phyloP scores from a whole-genome alignment of 2,797 vertebrate genomes.

The Simalia tracyae region DNA sequence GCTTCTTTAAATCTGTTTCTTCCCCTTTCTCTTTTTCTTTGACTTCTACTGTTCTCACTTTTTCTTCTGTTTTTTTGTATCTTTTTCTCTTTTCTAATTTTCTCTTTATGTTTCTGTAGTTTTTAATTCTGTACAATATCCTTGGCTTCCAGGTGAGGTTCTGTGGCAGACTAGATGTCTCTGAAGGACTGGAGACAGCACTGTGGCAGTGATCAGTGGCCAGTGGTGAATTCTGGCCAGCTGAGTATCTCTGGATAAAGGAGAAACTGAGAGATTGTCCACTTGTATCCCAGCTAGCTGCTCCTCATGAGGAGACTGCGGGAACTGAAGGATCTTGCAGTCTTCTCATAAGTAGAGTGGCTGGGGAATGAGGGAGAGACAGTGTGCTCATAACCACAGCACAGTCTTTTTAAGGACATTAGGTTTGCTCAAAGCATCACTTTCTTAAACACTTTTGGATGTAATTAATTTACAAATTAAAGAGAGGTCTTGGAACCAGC shows the following conservation, averaged over 20 bases:
- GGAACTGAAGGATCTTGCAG: background rate
- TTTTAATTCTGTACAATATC: background rate
- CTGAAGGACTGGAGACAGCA: background rate
- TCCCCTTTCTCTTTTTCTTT: background rate
- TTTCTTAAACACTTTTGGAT: background rate
- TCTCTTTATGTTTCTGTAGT: background rate
- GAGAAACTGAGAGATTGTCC: background rate
- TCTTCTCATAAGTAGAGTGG: background rate
- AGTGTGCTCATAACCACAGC: background rate
- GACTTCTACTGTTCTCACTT: background rate
- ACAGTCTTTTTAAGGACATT: background rate
- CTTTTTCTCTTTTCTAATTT: background rate
- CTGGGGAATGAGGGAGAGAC: background rate
- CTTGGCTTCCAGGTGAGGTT: background rate
- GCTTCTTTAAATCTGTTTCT: background rate
- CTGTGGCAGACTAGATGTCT: background rate
- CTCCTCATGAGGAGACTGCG: background rate
- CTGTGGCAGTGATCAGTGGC: background rate
- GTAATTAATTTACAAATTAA: background rate
- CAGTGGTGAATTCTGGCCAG: background rate
- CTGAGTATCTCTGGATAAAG: background rate
- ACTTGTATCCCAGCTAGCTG: background rate
- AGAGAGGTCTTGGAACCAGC: background rate
- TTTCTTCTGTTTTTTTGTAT: background rate
- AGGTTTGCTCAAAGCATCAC: background rate